Evolutionary conservation across 2,113 vertebrate species (phyloP).

Genomic region (Geococcyx californianus): DNA sequence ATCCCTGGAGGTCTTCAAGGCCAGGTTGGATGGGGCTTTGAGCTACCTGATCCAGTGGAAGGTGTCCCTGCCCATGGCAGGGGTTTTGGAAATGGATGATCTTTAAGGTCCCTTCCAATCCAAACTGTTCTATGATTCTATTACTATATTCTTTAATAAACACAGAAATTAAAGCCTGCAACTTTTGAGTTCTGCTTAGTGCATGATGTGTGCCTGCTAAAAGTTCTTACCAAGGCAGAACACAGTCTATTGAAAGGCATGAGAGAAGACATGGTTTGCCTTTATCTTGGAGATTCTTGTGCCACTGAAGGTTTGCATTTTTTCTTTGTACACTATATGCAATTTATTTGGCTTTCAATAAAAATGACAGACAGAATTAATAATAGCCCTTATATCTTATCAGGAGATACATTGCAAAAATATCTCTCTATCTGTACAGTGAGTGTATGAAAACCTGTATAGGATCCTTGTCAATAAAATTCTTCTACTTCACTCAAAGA

Average conservation of each 20-base stretch:
- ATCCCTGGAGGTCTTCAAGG: too few relatives aligned
- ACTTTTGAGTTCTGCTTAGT: not conserved
- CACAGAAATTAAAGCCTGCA: not conserved
- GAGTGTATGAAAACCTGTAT: not conserved
- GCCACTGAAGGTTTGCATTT: not conserved
- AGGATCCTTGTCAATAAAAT: slow-evolving; percentile 3
- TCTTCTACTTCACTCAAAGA: not conserved
- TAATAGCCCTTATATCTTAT: slow-evolving; percentile 37
- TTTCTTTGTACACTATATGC: not conserved
- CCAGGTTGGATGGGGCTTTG: too few relatives aligned
- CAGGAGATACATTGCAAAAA: slow-evolving; percentile 56
- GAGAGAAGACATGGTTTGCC: not conserved
- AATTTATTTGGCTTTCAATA: slow-evolving; percentile 46
- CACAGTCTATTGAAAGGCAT: not conserved
- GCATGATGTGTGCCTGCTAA: not conserved
- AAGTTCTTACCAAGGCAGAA: not conserved
- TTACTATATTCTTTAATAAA: not conserved
- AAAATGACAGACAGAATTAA: slow-evolving; percentile 45
- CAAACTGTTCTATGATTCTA: not conserved
- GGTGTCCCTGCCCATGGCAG: too few relatives aligned
- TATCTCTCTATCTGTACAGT: slow-evolving; percentile 7
- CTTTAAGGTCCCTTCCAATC: too few relatives aligned
- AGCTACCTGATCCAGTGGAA: too few relatives aligned
- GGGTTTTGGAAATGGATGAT: too few relatives aligned
- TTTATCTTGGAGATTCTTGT: not conserved